Base-by-base conservation (phyloP, 2,113 vertebrate genomes). In the Malurus alboscapulatus region DNA sequence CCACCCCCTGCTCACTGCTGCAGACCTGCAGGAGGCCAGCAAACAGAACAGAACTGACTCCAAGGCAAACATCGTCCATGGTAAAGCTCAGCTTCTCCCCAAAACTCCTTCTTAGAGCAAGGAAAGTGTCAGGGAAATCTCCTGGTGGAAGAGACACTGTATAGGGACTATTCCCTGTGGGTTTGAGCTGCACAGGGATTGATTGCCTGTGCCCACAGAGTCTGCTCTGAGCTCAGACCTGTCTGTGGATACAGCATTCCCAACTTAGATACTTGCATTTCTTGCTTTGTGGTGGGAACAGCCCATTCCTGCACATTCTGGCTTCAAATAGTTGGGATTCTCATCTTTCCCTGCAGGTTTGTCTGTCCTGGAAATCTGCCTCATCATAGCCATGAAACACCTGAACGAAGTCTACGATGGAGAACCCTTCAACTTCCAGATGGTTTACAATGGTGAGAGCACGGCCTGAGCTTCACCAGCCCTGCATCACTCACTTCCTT, bases 381-480 rank as follows among this genome's bases (percentile, higher is more conserved):
- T 99, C 29, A 97, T 99, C 84, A 99, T 99, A 73, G 98, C 99
- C 81, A 99, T 99, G 98, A 99, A 99, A 91, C 99, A 99, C 97
- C 96, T 99, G 75, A 99, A 98, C 25, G 99, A 99, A 32, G 97
- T 99, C 76, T 99, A 99, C 11, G 98, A 99, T 47, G 99, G 98
- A 48, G 99, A 99, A 48, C 99, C 99, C 0, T 99, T 99, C 96
- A 99, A 99, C 96, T 99, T 99, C 95, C 99, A 99, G 85, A 99
- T 99, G 99, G 98, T 99, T 76, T 98, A 99, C 97, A 99, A 99
- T 4, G 99, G 99, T 99, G 93, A 98, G 97, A 73, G 94, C 57
- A 76, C 7, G 8, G 26, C 77, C 22, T 2, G 17, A 47, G 4
- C 42, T 29, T 22, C 1, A 4, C 47, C 6, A 3, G 2, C 17